These are phyloP conservation scores for Sus cebifrons DNA, from an alignment of 2,797 vertebrate species.

Conservation along the genomic window DNA sequence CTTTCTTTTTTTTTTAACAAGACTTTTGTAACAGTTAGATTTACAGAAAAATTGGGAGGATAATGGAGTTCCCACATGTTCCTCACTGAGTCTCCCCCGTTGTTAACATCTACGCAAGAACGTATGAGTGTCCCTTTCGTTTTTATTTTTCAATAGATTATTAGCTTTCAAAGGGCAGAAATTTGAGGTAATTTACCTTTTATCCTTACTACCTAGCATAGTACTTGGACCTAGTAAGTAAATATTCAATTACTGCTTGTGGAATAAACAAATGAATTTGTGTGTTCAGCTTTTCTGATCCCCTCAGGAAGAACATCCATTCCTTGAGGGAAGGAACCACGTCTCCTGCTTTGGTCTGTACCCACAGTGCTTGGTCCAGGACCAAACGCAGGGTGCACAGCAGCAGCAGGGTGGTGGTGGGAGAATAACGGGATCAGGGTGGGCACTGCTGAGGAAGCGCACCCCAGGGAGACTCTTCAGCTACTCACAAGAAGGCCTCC, in stretches of 20 bases:
- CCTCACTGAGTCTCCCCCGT: not conserved
- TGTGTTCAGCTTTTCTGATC: not conserved
- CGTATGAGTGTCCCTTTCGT: not conserved
- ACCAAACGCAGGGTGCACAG: not conserved
- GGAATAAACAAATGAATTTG: not conserved
- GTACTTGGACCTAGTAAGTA: not conserved
- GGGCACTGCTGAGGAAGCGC: not conserved
- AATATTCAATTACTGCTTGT: not conserved
- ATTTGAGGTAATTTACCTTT: not conserved
- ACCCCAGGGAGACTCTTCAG: not conserved
- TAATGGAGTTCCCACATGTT: not conserved
- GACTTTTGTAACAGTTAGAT: constrained; percentile 15
- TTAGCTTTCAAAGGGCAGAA: not conserved
- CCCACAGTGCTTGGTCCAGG: too few relatives aligned
- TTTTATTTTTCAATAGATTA: constrained; percentile 3
- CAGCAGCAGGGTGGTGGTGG: not conserved
- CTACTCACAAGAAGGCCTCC: constrained; percentile 96
- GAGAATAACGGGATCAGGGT: not conserved
- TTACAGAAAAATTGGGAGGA: constrained; percentile 16
- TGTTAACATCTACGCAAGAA: not conserved
- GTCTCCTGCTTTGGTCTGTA: not conserved
- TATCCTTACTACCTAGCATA: not conserved
- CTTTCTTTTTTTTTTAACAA: not conserved
- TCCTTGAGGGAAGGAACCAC: not conserved
- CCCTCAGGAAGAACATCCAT: not conserved